These are phyloP conservation scores for Gobius niger DNA, from an alignment of 2,113 vertebrate species.

Conservation along the genomic window DNA sequence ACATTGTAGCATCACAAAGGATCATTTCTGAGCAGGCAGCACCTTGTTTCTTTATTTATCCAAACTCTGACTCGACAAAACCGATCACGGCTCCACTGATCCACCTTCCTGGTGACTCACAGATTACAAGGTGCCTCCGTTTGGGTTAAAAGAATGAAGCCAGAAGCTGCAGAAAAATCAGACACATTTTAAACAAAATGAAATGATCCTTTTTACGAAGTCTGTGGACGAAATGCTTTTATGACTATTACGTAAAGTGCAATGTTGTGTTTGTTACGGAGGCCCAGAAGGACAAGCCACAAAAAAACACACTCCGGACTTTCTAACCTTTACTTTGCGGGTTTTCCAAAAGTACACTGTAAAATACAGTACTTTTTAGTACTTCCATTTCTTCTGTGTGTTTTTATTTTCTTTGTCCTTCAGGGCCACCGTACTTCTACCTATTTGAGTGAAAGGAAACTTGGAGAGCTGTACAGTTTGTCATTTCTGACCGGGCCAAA, in stretches of 20 bases:
- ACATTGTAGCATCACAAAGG: too few species aligned
- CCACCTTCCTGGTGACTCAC: too few species aligned
- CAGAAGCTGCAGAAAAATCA: slow-evolving; percentile 20
- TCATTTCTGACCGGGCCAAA: slow-evolving; percentile 72
- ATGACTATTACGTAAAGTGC: slow-evolving; percentile 49
- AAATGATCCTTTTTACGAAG: slow-evolving; percentile 43
- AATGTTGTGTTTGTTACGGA: too few species aligned
- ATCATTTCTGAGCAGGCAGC: too few species aligned
- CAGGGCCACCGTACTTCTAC: neutral
- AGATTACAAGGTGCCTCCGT: neutral
- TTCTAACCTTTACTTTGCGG: neutral
- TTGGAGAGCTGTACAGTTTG: slow-evolving; percentile 84
- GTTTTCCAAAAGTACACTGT: too few species aligned
- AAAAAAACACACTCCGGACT: too few species aligned
- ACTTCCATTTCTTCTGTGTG: slow-evolving; percentile 13
- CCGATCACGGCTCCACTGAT: too few species aligned
- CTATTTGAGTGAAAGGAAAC: slow-evolving; percentile 62
- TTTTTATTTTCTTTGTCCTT: slow-evolving; percentile 62
- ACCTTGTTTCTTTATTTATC: too few species aligned
- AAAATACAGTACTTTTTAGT: too few species aligned
- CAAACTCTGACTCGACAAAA: too few species aligned
- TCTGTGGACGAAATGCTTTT: slow-evolving; percentile 62
- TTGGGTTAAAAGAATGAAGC: slow-evolving; percentile 1
- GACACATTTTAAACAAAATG: too few species aligned
- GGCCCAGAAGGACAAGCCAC: too few species aligned